phyloP scores from a whole-genome alignment of 2,888 invertebrate genomes.

The Sphaerophoria rueppellii region DNA sequence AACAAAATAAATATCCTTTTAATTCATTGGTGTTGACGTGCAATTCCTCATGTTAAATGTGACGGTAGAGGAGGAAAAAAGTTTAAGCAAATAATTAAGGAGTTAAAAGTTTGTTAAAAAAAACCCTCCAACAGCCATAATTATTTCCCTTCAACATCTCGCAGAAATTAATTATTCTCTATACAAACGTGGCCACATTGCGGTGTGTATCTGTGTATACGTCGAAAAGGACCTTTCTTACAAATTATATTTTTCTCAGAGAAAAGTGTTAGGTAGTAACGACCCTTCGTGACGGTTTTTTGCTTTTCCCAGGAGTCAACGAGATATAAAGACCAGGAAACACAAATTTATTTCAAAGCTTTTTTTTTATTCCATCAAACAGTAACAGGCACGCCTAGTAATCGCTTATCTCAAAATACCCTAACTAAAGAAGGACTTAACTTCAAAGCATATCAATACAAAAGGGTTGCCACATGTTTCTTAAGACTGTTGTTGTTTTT shows the following conservation, averaged over 20 bases:
- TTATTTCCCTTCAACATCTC: constrained; percentile 27
- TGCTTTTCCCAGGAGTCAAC: background rate
- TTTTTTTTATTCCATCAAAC: constrained; percentile 21
- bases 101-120: constrained; percentile 32
- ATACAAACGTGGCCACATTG: constrained; percentile 15
- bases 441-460: constrained; percentile 1
- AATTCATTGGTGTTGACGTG: constrained; percentile 13
- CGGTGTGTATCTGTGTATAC: constrained; percentile 3
- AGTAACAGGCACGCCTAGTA: background rate
- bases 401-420: constrained; percentile 19
- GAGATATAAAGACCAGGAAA: background rate
- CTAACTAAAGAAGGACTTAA: background rate
- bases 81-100: constrained; percentile 24
- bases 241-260: background rate
- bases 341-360: constrained; percentile 16
- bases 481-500: background rate
- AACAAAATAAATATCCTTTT: constrained; percentile 8
- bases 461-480: constrained; percentile 1
- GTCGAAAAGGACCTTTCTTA: background rate
- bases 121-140: constrained; percentile 12
- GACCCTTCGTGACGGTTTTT: constrained; percentile 26
- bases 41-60: constrained; percentile 12
- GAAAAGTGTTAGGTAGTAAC: constrained; percentile 22
- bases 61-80: constrained; percentile 6
- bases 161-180: constrained; percentile 29